Percentiles rank a stretch among this genome's conserved stretches.
Evolutionary conservation across 2,888 invertebrate genomes (phyloP).

Genomic region (Sinohyriopsis cumingii): DNA sequence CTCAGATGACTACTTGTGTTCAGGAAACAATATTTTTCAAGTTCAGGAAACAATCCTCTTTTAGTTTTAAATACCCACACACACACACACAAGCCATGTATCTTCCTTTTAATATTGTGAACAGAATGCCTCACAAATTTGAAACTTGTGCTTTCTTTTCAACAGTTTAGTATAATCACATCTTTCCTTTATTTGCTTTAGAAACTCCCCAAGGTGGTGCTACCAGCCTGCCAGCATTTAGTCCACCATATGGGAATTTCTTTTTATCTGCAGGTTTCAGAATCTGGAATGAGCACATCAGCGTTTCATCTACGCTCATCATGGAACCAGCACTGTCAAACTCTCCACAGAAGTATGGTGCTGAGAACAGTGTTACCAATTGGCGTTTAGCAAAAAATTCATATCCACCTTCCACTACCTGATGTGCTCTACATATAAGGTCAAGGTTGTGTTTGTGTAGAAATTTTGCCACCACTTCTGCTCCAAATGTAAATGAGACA

Average conservation of each 20-base stretch:
- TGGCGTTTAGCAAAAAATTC: slow-evolving; percentile 99
- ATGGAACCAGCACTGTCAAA: slow-evolving; percentile 76
- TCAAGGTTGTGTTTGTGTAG: slow-evolving; percentile 99
- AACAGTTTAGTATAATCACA: too few relatives aligned
- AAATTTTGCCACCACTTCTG: slow-evolving; percentile 99
- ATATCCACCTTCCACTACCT: slow-evolving; percentile 99
- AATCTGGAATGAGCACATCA: slow-evolving; percentile 99
- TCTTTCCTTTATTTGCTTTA: slow-evolving; percentile 61
- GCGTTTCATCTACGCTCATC: slow-evolving; percentile 93
- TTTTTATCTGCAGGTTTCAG: slow-evolving; percentile 99
- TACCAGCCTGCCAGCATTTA: slow-evolving; percentile 95
- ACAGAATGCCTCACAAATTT: too few relatives aligned
- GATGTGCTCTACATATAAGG: slow-evolving; percentile 99
- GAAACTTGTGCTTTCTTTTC: too few relatives aligned
- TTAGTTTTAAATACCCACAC: too few relatives aligned
- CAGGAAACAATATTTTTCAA: too few relatives aligned
- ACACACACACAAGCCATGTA: too few relatives aligned
- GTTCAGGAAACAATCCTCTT: too few relatives aligned
- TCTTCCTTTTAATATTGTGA: too few relatives aligned
- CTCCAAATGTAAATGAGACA: slow-evolving; percentile 99
- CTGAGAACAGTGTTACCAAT: slow-evolving; percentile 98
- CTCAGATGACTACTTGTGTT: too few relatives aligned
- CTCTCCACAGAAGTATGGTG: slow-evolving; percentile 94
- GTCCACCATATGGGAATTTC: slow-evolving; percentile 96
- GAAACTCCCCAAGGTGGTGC: slow-evolving; percentile 87